These are phyloP conservation scores for Menidia menidia DNA, from an alignment of 2,797 vertebrate genomes.

Conservation along the genomic window DNA sequence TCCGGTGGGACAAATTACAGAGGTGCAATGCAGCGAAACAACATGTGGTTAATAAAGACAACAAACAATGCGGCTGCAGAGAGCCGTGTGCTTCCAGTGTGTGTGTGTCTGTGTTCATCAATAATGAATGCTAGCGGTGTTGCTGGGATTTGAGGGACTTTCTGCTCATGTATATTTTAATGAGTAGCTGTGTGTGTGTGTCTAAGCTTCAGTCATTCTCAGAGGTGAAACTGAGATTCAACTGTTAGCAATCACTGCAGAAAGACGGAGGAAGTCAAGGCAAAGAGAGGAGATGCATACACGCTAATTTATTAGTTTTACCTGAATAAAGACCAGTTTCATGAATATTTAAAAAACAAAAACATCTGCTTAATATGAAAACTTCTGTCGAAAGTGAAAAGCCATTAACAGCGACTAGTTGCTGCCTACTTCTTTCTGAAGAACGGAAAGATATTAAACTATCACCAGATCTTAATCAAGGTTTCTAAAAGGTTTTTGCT, in stretches of 20 bases:
- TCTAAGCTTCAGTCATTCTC: constrained; percentile 1
- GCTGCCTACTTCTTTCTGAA: too few relatives aligned
- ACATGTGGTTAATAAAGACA: constrained; percentile 43
- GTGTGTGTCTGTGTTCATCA: constrained; percentile 37
- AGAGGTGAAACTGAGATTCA: constrained; percentile 25
- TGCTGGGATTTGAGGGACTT: constrained; percentile 60
- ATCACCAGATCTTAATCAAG: too few relatives aligned
- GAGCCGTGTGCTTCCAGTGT: neutral
- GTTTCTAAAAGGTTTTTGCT: too few relatives aligned
- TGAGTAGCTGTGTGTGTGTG: constrained; percentile 19
- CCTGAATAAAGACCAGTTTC: too few relatives aligned
- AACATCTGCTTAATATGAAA: too few relatives aligned
- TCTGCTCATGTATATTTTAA: constrained; percentile 67
- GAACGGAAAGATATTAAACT: too few relatives aligned
- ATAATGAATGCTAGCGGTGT: constrained; percentile 55
- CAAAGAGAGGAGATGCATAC: neutral
- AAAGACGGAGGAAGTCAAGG: neutral
- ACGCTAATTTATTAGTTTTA: too few relatives aligned
- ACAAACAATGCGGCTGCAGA: constrained; percentile 32
- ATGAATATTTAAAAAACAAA: too few relatives aligned
- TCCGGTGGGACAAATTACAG: constrained; percentile 37
- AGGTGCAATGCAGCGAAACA: constrained; percentile 64
- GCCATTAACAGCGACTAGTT: too few relatives aligned
- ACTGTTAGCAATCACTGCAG: neutral
- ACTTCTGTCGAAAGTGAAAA: too few relatives aligned